phyloP scores from a whole-genome alignment of 2,797 vertebrate species.

The Odontamblyopus lacepedii region DNA sequence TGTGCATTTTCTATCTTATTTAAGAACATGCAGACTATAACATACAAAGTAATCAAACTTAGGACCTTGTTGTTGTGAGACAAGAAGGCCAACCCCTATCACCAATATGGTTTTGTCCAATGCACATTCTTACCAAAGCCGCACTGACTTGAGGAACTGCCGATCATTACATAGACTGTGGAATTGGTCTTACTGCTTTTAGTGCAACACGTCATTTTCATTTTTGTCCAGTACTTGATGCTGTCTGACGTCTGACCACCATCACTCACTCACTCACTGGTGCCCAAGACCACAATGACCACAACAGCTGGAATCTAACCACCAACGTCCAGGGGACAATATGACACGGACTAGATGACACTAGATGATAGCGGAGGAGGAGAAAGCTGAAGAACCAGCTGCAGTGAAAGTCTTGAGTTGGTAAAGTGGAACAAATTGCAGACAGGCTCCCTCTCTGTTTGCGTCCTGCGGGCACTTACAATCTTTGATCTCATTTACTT shows the following conservation, averaged over 20 bases:
- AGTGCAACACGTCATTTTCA: no score
- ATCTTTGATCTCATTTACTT: conserved; percentile 18
- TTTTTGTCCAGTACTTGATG: no score
- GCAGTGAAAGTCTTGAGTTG: conserved; percentile 4
- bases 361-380: not conserved
- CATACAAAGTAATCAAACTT: not conserved
- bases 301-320: not conserved
- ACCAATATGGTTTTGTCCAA: not conserved
- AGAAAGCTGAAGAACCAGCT: not conserved
- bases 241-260: no score
- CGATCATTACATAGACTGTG: no score
- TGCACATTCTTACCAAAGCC: not conserved
- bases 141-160: no score
- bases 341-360: conserved; percentile 35
- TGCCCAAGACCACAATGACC: not conserved
- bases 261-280: not conserved
- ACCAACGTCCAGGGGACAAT: not conserved
- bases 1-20: no score
- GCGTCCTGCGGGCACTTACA: conserved; percentile 9
- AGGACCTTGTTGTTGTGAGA: not conserved
- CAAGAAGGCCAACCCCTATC: not conserved
- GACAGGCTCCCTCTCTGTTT: conserved; percentile 9
- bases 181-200: no score
- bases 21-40: not conserved
- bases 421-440: conserved; percentile 17